Base-by-base conservation (phyloP, 2,888 invertebrate genomes). In the Holacanthella duospinosa region DNA sequence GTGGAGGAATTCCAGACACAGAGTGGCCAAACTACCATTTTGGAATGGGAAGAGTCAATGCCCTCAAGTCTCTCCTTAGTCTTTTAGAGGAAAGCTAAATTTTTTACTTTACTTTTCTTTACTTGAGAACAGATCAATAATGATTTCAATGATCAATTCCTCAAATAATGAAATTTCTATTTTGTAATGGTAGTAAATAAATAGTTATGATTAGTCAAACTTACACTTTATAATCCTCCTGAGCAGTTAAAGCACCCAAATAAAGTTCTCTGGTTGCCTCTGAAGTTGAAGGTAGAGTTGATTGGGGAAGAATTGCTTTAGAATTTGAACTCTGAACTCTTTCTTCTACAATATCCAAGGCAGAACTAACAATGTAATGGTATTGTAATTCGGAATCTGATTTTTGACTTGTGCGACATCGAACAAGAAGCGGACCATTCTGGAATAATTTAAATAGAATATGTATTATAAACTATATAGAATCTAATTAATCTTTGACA, bases 151-250 rank as follows among this genome's bases (percentile, higher is more conserved):
- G n/a, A n/a, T n/a, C n/a, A n/a, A n/a, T n/a, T n/a, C n/a, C n/a
- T n/a, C n/a, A n/a, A n/a, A n/a, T n/a, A n/a, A n/a, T n/a, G n/a
- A n/a, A n/a, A n/a, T n/a, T n/a, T n/a, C n/a, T n/a, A n/a, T n/a
- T n/a, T n/a, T n/a, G n/a, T n/a, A n/a, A n/a, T n/a, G n/a, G n/a
- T n/a, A n/a, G n/a, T n/a, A n/a, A n/a, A n/a, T n/a, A n/a, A n/a
- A n/a, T n/a, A n/a, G n/a, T n/a, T n/a, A n/a, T n/a, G n/a, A n/a
- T n/a, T n/a, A n/a, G n/a, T n/a, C n/a, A n/a, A 75, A 75, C 77
- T 75, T 83, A 94, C 94, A 95, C 91, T 84, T 93, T 94, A 78
- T 93, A 93, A 69, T 92, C 93, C 80, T 96, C 96, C 6, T 94
- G 89, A 0, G 94, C 89, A 78, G 93, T 93, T 6, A 96, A 81